A percentile compares a stretch with the other conserved stretches of the same genome.
Conservation (phyloP, 2,113 vertebrate genomes). For the Cinclus mexicanus region DNA sequence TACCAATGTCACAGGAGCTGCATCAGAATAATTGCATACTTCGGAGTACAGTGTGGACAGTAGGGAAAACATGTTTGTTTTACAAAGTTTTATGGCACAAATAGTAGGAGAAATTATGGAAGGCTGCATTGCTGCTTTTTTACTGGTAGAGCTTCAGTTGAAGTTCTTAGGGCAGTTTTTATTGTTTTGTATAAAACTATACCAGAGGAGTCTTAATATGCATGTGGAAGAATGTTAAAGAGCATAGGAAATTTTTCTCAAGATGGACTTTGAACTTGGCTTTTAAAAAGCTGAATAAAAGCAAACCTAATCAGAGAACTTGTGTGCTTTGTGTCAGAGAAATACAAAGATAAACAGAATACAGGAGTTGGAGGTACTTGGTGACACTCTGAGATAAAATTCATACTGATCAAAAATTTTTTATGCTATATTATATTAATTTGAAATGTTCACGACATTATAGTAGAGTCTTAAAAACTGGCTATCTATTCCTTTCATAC, state of each 20-base stretch:
- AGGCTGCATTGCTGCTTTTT: neutral
- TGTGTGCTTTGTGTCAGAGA: neutral
- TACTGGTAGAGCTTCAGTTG: neutral
- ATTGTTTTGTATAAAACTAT: neutral
- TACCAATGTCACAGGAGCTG: neutral
- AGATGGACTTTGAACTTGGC: neutral
- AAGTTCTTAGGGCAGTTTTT: neutral
- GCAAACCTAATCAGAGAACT: neutral
- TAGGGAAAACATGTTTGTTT: neutral
- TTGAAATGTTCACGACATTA: neutral
- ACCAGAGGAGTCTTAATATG: neutral
- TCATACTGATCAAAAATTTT: neutral
- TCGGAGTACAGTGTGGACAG: neutral
- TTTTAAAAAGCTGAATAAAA: neutral
- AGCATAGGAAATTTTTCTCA: neutral
- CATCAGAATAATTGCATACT: neutral
- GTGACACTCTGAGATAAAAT: neutral
- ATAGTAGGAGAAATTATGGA: neutral
- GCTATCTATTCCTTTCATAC: neutral
- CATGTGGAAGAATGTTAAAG: neutral
- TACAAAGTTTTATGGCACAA: neutral
- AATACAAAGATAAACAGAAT: neutral
- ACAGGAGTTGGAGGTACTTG: neutral
- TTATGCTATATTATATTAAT: neutral
- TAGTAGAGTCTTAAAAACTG: neutral